phyloP scores from a whole-genome alignment of 2,113 vertebrate genomes.

The Cheirogaleus medius region DNA sequence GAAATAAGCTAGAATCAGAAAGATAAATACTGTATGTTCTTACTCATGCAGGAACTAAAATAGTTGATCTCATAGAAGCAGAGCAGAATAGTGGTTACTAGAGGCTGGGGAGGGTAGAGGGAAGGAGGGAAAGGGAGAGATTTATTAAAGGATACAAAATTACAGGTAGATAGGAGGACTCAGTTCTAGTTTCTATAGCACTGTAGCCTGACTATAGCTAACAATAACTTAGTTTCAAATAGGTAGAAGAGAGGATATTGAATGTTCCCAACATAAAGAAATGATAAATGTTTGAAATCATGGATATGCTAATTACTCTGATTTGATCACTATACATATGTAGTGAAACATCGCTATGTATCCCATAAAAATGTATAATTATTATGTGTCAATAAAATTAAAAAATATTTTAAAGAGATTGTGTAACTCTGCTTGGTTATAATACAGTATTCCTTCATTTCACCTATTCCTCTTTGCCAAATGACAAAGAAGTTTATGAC shows the following conservation, averaged over 20 bases:
- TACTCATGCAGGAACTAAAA: not conserved
- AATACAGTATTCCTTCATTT: not conserved
- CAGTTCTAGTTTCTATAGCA: not conserved
- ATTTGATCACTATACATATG: not conserved
- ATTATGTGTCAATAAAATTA: not conserved
- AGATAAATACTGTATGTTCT: not conserved
- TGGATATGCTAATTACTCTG: not conserved
- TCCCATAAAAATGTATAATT: not conserved
- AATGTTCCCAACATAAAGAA: not conserved
- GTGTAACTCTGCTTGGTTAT: not conserved
- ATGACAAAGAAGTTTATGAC: not conserved
- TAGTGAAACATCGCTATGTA: not conserved
- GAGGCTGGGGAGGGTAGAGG: too few relatives aligned
- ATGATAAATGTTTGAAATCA: not conserved
- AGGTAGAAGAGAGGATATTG: not conserved
- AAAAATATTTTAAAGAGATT: not conserved
- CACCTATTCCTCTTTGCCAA: not conserved
- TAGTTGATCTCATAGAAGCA: not conserved
- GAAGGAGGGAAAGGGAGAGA: not conserved
- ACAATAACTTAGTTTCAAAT: not conserved
- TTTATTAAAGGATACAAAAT: not conserved
- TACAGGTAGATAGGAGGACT: not conserved
- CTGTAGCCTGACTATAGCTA: not conserved
- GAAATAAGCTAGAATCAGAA: not conserved
- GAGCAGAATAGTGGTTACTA: not conserved